Percentiles rank a stretch among this genome's conserved stretches.
Evolutionary conservation across 2,888 invertebrate species (phyloP).

Genomic region (Tetropium fuscum): DNA sequence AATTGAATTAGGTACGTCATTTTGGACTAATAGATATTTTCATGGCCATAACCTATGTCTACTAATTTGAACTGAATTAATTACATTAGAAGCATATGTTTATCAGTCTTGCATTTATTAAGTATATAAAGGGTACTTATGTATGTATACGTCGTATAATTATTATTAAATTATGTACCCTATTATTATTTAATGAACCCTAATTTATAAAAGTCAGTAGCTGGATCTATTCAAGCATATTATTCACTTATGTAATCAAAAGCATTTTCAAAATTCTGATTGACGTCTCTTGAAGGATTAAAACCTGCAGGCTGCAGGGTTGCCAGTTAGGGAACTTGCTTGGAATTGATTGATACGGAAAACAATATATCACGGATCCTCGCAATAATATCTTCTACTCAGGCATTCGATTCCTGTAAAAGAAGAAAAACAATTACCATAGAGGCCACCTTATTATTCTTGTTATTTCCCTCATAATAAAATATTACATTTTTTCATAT

Average conservation of each 20-base stretch:
- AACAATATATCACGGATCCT: conserved; percentile 84
- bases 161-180: conserved; percentile 45
- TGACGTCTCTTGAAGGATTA: conserved; percentile 57
- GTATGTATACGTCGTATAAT: conserved; percentile 43
- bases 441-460: too few species aligned
- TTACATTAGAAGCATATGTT: conserved; percentile 35
- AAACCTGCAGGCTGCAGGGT: conserved; percentile 67
- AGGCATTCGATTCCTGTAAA: conserved; percentile 88
- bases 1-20: too few species aligned
- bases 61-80: too few species aligned
- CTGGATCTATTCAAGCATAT: conserved; percentile 70
- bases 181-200: conserved; percentile 47
- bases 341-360: conserved; percentile 78
- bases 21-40: too few species aligned
- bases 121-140: conserved; percentile 51
- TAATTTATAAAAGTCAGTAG: conserved; percentile 27
- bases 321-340: conserved; percentile 65
- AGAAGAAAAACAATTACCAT: conserved; percentile 40
- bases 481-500: too few species aligned
- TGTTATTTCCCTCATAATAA: too few species aligned
- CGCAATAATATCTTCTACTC: conserved; percentile 89
- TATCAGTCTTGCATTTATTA: conserved; percentile 53
- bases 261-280: conserved; percentile 72
- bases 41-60: too few species aligned
- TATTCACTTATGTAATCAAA: conserved; percentile 76